These are phyloP conservation scores for Alitta virens DNA, from an alignment of 2,888 invertebrate species.

Conservation along the genomic window DNA sequence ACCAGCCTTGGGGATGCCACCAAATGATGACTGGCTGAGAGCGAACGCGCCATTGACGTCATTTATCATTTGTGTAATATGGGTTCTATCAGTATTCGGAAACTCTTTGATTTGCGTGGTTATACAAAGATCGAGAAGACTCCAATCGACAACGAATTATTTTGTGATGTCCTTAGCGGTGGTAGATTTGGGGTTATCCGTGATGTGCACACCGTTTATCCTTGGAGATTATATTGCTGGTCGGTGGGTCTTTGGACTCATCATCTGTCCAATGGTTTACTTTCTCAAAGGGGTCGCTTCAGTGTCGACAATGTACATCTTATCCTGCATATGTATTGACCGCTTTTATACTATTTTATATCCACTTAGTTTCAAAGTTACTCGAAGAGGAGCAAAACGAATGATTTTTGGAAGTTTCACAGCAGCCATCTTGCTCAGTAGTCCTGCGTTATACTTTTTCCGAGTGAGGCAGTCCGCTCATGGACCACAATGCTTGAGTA, in stretches of 20 bases:
- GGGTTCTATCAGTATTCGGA: conserved; percentile 29
- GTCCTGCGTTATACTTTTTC: conserved; percentile 42
- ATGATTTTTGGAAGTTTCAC: conserved; percentile 42
- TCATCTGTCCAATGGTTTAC: conserved; percentile 42
- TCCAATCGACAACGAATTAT: conserved; percentile 55
- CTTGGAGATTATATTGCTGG: conserved; percentile 30
- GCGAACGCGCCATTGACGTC: not conserved
- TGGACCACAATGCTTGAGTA: conserved; percentile 4
- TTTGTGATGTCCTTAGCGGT: conserved; percentile 48
- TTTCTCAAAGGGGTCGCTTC: conserved; percentile 38
- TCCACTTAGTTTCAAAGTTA: conserved; percentile 53
- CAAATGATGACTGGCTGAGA: not conserved
- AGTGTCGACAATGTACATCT: conserved; percentile 35
- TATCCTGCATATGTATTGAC: conserved; percentile 46
- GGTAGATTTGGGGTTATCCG: conserved; percentile 38
- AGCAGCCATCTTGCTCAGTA: conserved; percentile 31
- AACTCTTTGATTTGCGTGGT: conserved; percentile 50
- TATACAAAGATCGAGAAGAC: conserved; percentile 49
- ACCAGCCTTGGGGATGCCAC: too few relatives aligned
- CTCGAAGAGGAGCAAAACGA: conserved; percentile 44
- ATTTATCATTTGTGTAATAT: conserved; percentile 18
- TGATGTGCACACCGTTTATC: conserved; percentile 39
- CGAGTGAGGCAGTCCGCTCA: conserved; percentile 16
- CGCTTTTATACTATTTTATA: conserved; percentile 54
- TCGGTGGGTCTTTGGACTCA: conserved; percentile 37